phyloP scores from a whole-genome alignment of 2,797 vertebrate species.

The Argentina silus region DNA sequence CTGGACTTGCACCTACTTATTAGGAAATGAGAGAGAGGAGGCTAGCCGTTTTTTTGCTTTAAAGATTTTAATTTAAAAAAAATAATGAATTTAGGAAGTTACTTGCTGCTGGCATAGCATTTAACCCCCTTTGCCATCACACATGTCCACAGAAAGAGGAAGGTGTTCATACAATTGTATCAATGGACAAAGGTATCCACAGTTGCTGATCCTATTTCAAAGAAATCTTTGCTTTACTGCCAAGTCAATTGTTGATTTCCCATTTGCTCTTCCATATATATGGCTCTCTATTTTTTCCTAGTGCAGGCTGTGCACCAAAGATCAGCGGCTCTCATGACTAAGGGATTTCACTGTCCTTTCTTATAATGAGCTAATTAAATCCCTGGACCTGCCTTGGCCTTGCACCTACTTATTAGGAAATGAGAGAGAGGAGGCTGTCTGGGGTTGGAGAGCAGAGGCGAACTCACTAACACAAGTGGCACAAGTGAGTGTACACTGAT shows the following conservation, averaged over 20 bases:
- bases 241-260: conserved; percentile 1
- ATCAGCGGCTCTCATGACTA: conserved; percentile 10
- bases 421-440: conserved; percentile 13
- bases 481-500: conserved; percentile 5
- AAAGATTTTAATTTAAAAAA: too few species aligned
- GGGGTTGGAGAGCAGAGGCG: conserved; percentile 14
- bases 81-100: too few species aligned
- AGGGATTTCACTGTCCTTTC: conserved; percentile 17
- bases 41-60: too few species aligned
- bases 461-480: conserved; percentile 3
- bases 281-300: not conserved
- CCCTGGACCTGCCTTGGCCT: conserved; percentile 12
- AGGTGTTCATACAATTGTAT: not conserved
- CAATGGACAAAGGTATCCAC: not conserved
- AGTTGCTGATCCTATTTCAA: not conserved
- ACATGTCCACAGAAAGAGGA: too few species aligned
- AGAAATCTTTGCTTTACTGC: not conserved
- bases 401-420: conserved; percentile 36
- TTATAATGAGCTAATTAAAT: conserved; percentile 43
- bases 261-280: not conserved
- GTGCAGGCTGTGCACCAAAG: conserved; percentile 1
- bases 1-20: conserved; percentile 28
- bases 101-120: too few species aligned
- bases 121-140: not conserved
- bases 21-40: conserved; percentile 30